phyloP scores from a whole-genome alignment of 2,113 vertebrate species.

The Crotalus tigris region DNA sequence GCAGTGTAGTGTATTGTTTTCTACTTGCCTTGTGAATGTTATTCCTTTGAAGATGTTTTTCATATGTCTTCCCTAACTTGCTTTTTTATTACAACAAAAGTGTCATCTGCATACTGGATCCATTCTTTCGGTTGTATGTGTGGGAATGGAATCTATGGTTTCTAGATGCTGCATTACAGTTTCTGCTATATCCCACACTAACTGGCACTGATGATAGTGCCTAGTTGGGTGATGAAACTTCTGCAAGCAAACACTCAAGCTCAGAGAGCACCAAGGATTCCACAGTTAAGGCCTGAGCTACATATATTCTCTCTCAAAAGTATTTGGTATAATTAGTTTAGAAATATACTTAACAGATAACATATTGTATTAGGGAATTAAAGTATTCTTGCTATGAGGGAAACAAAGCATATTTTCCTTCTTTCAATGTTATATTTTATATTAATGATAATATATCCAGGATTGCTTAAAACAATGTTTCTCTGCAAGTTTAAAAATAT shows the following conservation, averaged over 20 bases:
- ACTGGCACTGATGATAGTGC: background rate
- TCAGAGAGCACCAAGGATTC: background rate
- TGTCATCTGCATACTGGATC: background rate
- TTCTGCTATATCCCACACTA: background rate
- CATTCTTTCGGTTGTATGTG: background rate
- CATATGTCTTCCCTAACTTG: background rate
- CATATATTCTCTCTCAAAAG: background rate
- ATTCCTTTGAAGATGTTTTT: background rate
- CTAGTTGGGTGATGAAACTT: background rate
- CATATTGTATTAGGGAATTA: background rate
- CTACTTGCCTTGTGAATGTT: background rate
- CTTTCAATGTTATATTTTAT: too few relatives aligned
- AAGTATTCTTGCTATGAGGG: background rate
- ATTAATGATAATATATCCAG: background rate
- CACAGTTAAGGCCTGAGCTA: background rate
- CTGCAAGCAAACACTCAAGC: background rate
- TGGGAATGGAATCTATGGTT: background rate
- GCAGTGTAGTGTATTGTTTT: background rate
- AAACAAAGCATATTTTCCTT: background rate
- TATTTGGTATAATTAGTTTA: background rate
- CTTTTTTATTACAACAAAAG: background rate
- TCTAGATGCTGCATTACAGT: background rate
- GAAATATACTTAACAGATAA: background rate
- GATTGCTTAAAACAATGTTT: background rate
- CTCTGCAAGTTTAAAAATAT: background rate